Evolutionary conservation across 1,140 invertebrate species (phyloP).

Genomic region (Pinna nobilis): DNA sequence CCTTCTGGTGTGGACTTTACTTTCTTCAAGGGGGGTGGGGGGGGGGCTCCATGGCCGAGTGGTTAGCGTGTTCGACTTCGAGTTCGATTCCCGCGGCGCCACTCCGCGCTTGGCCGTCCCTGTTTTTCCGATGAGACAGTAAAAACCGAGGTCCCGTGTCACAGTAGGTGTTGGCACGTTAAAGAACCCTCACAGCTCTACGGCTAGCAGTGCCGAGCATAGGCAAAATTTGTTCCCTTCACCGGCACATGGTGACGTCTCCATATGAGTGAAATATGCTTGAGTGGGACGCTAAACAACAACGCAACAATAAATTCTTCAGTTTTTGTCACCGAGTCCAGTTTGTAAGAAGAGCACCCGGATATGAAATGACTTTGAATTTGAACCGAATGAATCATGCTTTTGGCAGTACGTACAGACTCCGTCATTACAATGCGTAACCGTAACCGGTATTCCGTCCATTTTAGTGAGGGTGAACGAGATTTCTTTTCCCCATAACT

Average conservation of each 20-base stretch:
- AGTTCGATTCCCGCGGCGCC: no score
- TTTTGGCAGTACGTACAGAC: neutral
- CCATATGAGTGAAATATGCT: neutral
- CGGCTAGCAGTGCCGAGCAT: neutral
- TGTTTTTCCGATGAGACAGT: no score
- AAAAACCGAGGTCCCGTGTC: no score
- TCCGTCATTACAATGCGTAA: neutral
- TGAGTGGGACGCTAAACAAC: no score
- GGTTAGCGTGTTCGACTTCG: no score
- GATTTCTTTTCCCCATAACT: neutral
- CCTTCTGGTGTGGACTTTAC: no score
- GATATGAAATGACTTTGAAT: conserved; percentile 5
- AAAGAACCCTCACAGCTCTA: neutral
- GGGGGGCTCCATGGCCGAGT: no score
- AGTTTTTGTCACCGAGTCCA: neutral
- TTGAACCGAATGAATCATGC: no score
- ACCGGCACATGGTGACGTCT: no score
- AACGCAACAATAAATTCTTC: neutral
- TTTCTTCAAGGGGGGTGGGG: no score
- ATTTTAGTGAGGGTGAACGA: neutral
- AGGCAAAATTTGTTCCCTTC: neutral
- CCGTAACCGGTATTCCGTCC: neutral
- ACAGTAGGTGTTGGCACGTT: no score
- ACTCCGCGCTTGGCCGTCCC: no score
- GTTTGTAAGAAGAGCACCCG: neutral